These are phyloP conservation scores for Morpho helenor DNA, from an alignment of 2,888 invertebrate species.

Conservation along the genomic window DNA sequence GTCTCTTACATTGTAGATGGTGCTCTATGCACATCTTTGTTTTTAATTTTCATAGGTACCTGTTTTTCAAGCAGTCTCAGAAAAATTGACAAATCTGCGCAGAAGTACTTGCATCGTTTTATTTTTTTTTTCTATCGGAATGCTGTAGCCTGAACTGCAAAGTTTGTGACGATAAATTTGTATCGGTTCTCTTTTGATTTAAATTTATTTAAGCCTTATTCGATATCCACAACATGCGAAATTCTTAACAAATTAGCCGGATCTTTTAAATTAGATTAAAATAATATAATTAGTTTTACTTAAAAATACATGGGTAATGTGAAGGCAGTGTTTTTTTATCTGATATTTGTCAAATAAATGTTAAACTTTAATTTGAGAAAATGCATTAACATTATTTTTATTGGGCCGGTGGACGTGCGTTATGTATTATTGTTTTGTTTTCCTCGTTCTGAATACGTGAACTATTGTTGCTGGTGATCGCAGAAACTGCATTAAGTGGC, in stretches of 20 bases:
- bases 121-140: constrained; percentile 6
- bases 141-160: not conserved
- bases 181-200: not conserved
- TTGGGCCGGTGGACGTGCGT: too few species aligned
- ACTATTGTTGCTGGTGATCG: constrained; percentile 2
- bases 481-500: not conserved
- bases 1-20: constrained; percentile 4
- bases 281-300: constrained; percentile 4
- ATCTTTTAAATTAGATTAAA: constrained; percentile 18
- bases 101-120: constrained; percentile 14
- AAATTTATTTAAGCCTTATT: not conserved
- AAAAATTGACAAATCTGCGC: constrained; percentile 22
- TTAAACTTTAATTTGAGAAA: too few species aligned
- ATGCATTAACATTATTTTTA: too few species aligned
- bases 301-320: not conserved
- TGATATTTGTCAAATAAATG: not conserved
- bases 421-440: not conserved
- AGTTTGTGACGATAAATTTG: not conserved
- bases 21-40: not conserved
- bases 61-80: constrained; percentile 10
- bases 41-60: constrained; percentile 5
- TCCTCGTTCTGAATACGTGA: constrained; percentile 2
- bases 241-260: constrained; percentile 16
- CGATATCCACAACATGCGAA: not conserved
- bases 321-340: not conserved